Evolutionary conservation across 2,797 vertebrate species (phyloP), one percentile per base, ranked within the genome.

Genomic region (Oceanodroma leucorhoa): DNA sequence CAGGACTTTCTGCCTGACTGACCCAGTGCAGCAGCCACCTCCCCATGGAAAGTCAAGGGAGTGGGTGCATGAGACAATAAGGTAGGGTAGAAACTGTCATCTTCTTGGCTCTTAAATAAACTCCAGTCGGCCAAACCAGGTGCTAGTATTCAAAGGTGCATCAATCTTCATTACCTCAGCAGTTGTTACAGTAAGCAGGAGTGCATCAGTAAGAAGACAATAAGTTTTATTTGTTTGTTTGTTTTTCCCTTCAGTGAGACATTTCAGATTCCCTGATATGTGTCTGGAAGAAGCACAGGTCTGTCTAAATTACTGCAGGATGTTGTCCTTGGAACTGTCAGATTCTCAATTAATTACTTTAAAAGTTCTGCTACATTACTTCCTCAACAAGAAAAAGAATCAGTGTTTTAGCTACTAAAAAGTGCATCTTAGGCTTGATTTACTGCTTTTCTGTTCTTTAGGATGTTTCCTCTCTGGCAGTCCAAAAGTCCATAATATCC

Each of bases 11-110:
- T 77, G 20, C 9, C 7, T 26, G 36, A 0, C 3, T 6, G 2
- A 41, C 2, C 6, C 23, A 46, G 27, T 8, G 30, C 43, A 75
- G 15, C 6, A 36, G 8, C 9, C 48, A 64, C 2, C 4, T 71
- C 3, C 4, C 2, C 9, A 5, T 2, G 10, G 21, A 78, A 83
- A 65, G 9, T 7, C 2, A 2, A 51, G 13, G 15, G 64, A 80
- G 3, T 0, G 1, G 4, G 5, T 48, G 22, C 0, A 0, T 3
- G 4, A 85, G 58, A 24, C 3, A 46, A 3, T 2, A 36, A 30
- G 2, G 10, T 9, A 45, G 7, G 32, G 9, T 32, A 66, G 78
- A 57, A 3, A 20, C 10, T 51, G 6, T 29, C 5, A 5, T 50
- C 38, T 50, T 65, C 34, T 88, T 83, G 21, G 7, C 36, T 86